Base-by-base conservation (phyloP, 2,888 invertebrate genomes). In the Palloptera scutellata region DNA sequence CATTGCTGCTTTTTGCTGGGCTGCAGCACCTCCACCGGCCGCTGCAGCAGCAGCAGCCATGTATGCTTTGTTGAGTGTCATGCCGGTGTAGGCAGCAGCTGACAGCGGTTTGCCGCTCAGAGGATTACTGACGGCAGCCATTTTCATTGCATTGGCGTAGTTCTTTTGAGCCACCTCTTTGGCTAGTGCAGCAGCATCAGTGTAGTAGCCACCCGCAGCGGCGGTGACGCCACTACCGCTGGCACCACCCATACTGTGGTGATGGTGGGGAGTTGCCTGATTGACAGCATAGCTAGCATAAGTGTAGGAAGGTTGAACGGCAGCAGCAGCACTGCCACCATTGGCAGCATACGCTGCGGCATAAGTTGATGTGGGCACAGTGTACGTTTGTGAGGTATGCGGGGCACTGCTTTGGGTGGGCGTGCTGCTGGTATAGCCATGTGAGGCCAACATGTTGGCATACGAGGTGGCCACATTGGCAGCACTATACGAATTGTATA, bases 161-260 rank as follows among this genome's bases (percentile, higher is more conserved):
- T 91, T 93, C 86, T 93, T 93, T 82, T 93, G 93, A 51, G 93
- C 93, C 72, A 92, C 91, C 79, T 93, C 93, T 81, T 93, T 93
- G 78, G 93, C 93, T 72, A 92, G 84, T 55, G 90, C 86, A 61
- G 89, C 91, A 40, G 91, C 88, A 83, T 91, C 90, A 68, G 87
- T 86, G 76, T 75, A 75, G 45, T 72, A 73, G 12, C 64, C 63
- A 15, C 55, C 75, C 66, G 70, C 67, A 65, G 76, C 74, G 68
- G 70, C 67, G 8, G 68, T 63, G 48, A 52, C 48, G 1, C 59
- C 51, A 54, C 70, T 70, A n/a, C 72, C 71, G 3, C 67, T 61
- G 57, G 55, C 20, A 17, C 70, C 65, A 53, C 73, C 63, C 63
- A 70, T 68, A 61, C 71, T 69, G 62, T 69, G 67, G 52, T 73